Base-by-base conservation (phyloP, 2,797 vertebrate species). In the Spatula versicolor region DNA sequence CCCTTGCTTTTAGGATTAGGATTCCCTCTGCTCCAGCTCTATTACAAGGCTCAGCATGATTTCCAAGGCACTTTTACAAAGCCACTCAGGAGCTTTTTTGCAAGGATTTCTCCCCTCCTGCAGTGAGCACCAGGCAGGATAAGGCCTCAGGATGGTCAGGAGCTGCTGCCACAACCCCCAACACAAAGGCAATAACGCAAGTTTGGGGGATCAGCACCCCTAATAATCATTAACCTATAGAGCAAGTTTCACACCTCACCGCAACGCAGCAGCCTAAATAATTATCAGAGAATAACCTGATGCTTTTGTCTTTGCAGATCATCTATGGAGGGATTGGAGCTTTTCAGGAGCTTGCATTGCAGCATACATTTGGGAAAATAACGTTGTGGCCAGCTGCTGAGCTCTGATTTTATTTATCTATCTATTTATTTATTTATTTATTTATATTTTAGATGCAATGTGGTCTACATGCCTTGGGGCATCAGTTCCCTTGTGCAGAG, bases 381-480 rank as follows among this genome's bases (percentile, higher is more conserved):
- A 23, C 17, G 23, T 19, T 13, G 26, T 19, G 31, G 54, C 54
- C 46, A 20, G 31, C 15, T 30, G 16, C 7, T 20, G 35, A 68
- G 56, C 31, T 41, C 35, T 7, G 8, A 30, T 60, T 10, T 30
- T 26, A 41, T 50, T 50, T 39, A 39, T n/a, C n/a, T n/a, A n/a
- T n/a, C n/a, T 7, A 13, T 23, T 48, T 48, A 22, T 48, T 13
- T 50, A 1, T n/a, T 50, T 8, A 14, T 26, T 50, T 50, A 25
- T 50, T 14, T 50, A 1, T n/a, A 21, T 45, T 83, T 59, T 16
- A 15, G 10, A 26, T 39, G 20, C 21, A 26, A 13, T 5, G 4
- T 0, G 1, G 25, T 6, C 33, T 19, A 10, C 0, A 0, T 12
- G 33, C 9, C 18, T 22, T 19, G 46, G 82, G 39, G 56, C 21